Evolutionary conservation across 2,797 vertebrate genomes (phyloP).

Genomic region (Platalea minor): DNA sequence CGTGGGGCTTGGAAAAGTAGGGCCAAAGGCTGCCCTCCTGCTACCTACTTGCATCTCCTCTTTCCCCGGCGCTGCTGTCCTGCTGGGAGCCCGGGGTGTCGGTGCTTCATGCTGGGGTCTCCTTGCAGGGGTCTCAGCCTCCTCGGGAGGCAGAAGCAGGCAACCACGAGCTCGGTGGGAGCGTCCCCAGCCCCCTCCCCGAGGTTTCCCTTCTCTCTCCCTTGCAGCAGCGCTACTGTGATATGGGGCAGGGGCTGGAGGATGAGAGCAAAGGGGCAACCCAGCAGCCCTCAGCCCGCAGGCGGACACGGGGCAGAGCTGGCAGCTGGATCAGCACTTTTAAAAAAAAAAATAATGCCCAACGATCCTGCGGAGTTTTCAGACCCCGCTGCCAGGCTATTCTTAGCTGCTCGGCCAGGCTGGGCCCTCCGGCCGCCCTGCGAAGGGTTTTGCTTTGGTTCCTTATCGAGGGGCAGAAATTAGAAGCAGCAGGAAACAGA

Average conservation of each 20-base stretch:
- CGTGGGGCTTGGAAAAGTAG: not conserved
- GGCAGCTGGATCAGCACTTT: not conserved
- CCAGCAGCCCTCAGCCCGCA: not conserved
- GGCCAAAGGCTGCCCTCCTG: not conserved
- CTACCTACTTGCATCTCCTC: not conserved
- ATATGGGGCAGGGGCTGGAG: not conserved
- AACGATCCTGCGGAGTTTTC: not conserved
- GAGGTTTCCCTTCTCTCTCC: not conserved
- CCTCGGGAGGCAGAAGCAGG: not conserved
- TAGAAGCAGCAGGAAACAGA: conserved; percentile 68
- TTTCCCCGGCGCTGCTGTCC: accelerated
- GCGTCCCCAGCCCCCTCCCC: not conserved
- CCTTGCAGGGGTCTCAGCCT: not conserved
- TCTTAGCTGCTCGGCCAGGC: not conserved
- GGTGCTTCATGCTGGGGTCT: not conserved
- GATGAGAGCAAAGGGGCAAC: not conserved
- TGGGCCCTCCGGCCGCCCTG: not conserved
- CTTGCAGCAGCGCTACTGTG: not conserved
- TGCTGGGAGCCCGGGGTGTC: not conserved
- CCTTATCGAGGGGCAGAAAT: conserved; percentile 50
- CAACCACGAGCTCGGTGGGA: not conserved
- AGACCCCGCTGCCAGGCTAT: not conserved
- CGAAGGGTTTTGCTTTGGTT: not conserved
- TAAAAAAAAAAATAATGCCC: not conserved
- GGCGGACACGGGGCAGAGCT: not conserved